Percentiles rank a stretch among this genome's conserved stretches.
Evolutionary conservation across 2,888 invertebrate genomes (phyloP).

Genomic region (Prosapia bicincta): DNA sequence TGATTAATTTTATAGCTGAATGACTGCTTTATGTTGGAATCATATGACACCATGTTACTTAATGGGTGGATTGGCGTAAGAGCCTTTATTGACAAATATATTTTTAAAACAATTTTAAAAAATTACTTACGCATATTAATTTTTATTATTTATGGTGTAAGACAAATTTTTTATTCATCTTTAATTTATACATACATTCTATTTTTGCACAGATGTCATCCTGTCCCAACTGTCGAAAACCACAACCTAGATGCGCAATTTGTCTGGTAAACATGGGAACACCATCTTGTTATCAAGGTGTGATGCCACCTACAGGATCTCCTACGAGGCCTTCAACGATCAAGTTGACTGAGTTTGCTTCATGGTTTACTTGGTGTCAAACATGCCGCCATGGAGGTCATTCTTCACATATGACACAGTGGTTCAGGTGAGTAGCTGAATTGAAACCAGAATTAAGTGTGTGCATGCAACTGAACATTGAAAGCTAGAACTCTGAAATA

Average conservation of each 20-base stretch:
- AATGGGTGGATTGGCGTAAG: no score
- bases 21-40: no score
- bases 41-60: no score
- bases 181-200: no score
- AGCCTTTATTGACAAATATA: no score
- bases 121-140: no score
- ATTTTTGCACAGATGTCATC: constrained; percentile 79
- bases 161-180: no score
- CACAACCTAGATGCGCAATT: constrained; percentile 89
- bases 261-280: constrained; percentile 94
- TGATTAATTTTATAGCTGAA: no score
- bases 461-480: background rate
- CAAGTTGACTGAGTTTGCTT: constrained; percentile 59
- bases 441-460: no score
- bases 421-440: constrained; percentile 93
- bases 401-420: constrained; percentile 82
- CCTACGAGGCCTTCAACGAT: constrained; percentile 13
- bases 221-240: constrained; percentile 93
- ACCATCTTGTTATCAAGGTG: constrained; percentile 41
- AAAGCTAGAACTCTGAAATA: background rate
- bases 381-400: constrained; percentile 96
- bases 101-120: no score
- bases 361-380: constrained; percentile 98
- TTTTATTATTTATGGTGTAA: no score
- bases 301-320: constrained; percentile 2